Conservation (phyloP, 2,888 invertebrate species). For the Baccha elongata region DNA sequence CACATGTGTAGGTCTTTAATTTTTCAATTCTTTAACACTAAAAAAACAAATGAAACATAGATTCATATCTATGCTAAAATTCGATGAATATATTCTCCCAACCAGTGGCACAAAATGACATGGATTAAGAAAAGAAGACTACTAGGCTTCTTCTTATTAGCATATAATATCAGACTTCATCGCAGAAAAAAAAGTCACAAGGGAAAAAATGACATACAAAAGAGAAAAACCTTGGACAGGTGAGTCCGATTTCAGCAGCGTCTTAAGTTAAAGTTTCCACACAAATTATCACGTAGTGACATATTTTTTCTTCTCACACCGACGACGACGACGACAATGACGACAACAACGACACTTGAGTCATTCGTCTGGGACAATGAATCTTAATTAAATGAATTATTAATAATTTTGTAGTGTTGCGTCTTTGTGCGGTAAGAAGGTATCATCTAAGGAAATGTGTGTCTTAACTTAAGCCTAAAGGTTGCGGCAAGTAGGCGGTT, state of each 20-base stretch:
- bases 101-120: conserved; percentile 30
- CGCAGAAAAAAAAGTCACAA: conserved; percentile 14
- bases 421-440: conserved; percentile 52
- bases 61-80: conserved; percentile 70
- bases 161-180: conserved; percentile 63
- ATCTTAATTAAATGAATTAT: conserved; percentile 71
- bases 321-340: conserved; percentile 42
- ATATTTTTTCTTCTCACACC: conserved; percentile 56
- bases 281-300: conserved; percentile 54
- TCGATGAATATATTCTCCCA: conserved; percentile 50
- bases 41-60: conserved; percentile 44
- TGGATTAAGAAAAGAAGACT: conserved; percentile 57
- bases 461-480: background rate
- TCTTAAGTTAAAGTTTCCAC: conserved; percentile 8
- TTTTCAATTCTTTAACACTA: conserved; percentile 9
- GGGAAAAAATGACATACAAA: conserved; percentile 11
- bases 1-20: background rate
- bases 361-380: conserved; percentile 67
- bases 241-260: conserved; percentile 27
- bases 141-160: conserved; percentile 44
- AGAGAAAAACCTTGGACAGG: conserved; percentile 52
- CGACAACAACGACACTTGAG: conserved; percentile 59
- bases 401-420: conserved; percentile 66
- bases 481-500: conserved; percentile 16
- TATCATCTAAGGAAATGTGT: conserved; percentile 19